A percentile compares a stretch with the other conserved stretches of the same genome.
These are phyloP conservation scores for Oeneis ivallda DNA, from an alignment of 2,888 invertebrate genomes.

Conservation along the genomic window DNA sequence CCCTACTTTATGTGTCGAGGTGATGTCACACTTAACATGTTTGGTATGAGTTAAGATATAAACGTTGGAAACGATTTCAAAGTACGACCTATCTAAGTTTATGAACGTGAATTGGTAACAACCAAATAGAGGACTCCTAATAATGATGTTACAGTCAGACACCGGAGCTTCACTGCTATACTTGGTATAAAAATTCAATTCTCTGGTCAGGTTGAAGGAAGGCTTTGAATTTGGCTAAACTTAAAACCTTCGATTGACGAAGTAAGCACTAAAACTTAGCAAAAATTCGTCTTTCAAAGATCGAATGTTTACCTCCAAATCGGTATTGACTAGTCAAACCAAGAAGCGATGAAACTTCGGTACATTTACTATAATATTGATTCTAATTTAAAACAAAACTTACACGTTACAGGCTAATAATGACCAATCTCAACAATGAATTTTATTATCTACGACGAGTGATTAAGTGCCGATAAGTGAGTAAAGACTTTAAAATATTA, in stretches of 20 bases:
- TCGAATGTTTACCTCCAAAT: not conserved
- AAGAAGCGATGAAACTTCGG: not conserved
- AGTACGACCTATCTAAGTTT: conserved; percentile 49
- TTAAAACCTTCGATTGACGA: not conserved
- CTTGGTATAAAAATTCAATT: not conserved
- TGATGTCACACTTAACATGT: conserved; percentile 57
- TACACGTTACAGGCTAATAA: conserved; percentile 63
- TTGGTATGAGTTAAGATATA: conserved; percentile 48
- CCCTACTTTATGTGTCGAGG: conserved; percentile 75
- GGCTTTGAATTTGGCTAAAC: not conserved
- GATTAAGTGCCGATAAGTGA: conserved; percentile 75
- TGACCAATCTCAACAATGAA: conserved; percentile 74
- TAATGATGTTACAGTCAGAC: not conserved
- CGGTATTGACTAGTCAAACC: not conserved
- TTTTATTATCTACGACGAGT: conserved; percentile 65
- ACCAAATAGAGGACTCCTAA: conserved; percentile 35
- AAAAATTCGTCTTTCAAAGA: not conserved
- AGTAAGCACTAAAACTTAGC: not conserved
- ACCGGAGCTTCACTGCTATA: not conserved
- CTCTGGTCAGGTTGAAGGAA: not conserved
- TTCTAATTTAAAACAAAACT: conserved; percentile 65
- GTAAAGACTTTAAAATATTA: conserved; percentile 66
- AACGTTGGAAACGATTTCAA: conserved; percentile 50
- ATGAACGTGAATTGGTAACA: conserved; percentile 48
- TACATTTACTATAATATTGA: not conserved